A percentile compares a stretch with the other conserved stretches of the same genome.
Conservation (phyloP, 2,113 vertebrate genomes). For the Cheilinus undulatus region DNA sequence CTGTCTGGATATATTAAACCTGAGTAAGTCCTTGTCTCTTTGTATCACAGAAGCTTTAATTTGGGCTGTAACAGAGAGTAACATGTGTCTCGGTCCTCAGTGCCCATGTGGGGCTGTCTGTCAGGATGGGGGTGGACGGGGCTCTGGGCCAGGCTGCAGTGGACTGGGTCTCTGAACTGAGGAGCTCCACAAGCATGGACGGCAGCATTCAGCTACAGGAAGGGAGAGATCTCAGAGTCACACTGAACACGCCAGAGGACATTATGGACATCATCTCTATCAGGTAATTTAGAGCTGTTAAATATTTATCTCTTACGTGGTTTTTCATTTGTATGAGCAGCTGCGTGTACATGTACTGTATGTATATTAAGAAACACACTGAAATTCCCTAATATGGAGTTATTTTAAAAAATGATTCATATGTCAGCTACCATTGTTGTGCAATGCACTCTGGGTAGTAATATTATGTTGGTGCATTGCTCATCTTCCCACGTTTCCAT, state of each 20-base stretch:
- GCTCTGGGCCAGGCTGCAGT: constrained; percentile 85
- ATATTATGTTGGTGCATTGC: too few species aligned
- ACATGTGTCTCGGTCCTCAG: constrained; percentile 71
- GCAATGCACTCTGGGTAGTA: too few species aligned
- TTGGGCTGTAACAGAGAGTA: neutral
- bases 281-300: constrained; percentile 68
- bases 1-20: constrained; percentile 88
- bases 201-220: constrained; percentile 87
- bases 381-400: too few species aligned
- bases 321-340: neutral
- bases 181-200: constrained; percentile 84
- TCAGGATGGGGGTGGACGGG: constrained; percentile 84
- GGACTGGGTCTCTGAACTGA: constrained; percentile 84
- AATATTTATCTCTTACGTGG: neutral
- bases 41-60: neutral
- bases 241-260: constrained; percentile 88
- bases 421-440: too few species aligned
- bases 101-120: constrained; percentile 83
- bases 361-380: too few species aligned
- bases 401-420: too few species aligned
- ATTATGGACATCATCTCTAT: constrained; percentile 87
- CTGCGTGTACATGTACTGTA: too few species aligned
- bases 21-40: constrained; percentile 69
- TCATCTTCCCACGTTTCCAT: too few species aligned
- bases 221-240: constrained; percentile 85